These are phyloP conservation scores for Amaurobius ferox DNA, from an alignment of 2,888 invertebrate species.

Conservation along the genomic window DNA sequence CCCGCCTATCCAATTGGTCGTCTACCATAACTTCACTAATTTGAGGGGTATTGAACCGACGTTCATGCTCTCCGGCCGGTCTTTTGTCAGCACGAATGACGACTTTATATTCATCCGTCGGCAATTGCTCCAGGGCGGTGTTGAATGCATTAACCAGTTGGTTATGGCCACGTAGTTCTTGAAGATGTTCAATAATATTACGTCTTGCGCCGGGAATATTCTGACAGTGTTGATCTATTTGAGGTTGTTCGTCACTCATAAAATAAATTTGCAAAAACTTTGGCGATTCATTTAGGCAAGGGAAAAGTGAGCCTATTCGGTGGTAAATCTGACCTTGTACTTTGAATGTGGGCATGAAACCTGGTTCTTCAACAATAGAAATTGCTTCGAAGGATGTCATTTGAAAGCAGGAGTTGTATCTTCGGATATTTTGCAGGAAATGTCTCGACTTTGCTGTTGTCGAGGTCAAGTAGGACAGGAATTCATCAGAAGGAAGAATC, in stretches of 20 bases:
- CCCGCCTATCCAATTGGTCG: constrained; percentile 57
- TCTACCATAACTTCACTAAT: constrained; percentile 31
- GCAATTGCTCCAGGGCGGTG: not conserved
- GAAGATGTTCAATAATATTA: not conserved
- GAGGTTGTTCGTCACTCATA: not conserved
- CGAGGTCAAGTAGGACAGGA: too few relatives aligned
- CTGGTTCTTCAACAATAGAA: not conserved
- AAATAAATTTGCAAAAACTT: constrained; percentile 73
- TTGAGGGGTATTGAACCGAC: not conserved
- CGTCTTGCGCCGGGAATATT: not conserved
- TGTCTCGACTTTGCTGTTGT: not conserved
- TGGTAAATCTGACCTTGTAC: constrained; percentile 40
- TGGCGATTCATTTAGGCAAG: not conserved
- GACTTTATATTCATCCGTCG: not conserved
- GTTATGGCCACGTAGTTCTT: not conserved
- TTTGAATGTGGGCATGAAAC: not conserved
- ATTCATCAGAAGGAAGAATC: too few relatives aligned
- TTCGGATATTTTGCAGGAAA: constrained; percentile 14
- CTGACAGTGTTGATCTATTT: not conserved
- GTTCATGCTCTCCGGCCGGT: not conserved
- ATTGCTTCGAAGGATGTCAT: constrained; percentile 36
- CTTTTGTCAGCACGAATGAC: not conserved
- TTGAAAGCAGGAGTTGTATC: constrained; percentile 37
- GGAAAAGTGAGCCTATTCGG: constrained; percentile 1
- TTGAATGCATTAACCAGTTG: not conserved